Evolutionary conservation across 2,888 invertebrate genomes (phyloP).

Genomic region (Brachylomia viminalis): DNA sequence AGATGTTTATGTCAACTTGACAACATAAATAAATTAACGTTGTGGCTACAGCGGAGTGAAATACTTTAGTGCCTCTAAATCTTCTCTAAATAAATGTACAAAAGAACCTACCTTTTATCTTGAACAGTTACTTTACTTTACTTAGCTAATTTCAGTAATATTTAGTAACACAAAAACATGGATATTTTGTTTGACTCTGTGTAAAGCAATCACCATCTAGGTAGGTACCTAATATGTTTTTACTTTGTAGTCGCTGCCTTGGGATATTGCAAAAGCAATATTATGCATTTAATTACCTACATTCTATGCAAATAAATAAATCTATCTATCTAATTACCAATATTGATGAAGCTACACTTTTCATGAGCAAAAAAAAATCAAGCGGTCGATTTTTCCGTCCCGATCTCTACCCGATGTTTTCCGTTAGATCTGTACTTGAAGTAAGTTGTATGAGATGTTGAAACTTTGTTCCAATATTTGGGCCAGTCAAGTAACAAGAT

Average conservation of each 20-base stretch:
- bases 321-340: no score
- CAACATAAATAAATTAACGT: conserved; percentile 51
- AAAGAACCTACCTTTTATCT: conserved; percentile 38
- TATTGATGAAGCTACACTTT: not conserved
- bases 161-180: not conserved
- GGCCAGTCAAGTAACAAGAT: conserved; percentile 53
- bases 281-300: no score
- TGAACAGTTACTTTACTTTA: not conserved
- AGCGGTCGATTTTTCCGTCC: conserved; percentile 33
- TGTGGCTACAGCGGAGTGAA: conserved; percentile 8
- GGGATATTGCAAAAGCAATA: conserved; percentile 14
- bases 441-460: conserved; percentile 58
- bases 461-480: conserved; percentile 62
- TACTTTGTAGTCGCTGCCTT: not conserved
- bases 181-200: not conserved
- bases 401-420: conserved; percentile 44
- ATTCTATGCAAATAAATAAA: no score
- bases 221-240: not conserved
- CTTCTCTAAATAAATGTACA: conserved; percentile 24
- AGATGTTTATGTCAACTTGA: conserved; percentile 30
- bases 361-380: not conserved
- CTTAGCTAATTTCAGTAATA: not conserved
- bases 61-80: conserved; percentile 35
- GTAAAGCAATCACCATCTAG: not conserved
- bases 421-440: conserved; percentile 45